These are phyloP conservation scores for Frankliniella intonsa DNA, from an alignment of 2,888 invertebrate genomes.

Conservation along the genomic window DNA sequence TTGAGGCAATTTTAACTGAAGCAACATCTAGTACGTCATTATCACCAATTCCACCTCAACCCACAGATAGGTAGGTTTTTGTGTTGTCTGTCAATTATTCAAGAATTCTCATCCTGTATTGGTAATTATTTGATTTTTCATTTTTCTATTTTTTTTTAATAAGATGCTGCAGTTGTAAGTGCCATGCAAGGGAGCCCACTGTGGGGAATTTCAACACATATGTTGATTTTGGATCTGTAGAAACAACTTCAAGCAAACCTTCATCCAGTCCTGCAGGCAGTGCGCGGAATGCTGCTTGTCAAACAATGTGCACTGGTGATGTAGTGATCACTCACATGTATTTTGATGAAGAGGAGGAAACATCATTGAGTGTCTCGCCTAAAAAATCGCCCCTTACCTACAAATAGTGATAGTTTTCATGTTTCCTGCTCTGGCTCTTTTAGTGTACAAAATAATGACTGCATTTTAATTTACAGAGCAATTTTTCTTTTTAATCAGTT, in stretches of 20 bases:
- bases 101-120: background rate
- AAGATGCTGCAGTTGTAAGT: slow-evolving; percentile 36
- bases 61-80: background rate
- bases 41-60: background rate
- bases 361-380: slow-evolving; percentile 52
- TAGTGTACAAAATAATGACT: background rate
- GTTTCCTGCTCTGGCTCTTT: too few relatives aligned
- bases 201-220: background rate
- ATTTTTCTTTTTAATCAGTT: background rate
- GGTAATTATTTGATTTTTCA: background rate
- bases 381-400: slow-evolving; percentile 41
- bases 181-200: slow-evolving; percentile 32
- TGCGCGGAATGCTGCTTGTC: slow-evolving; percentile 58
- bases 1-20: slow-evolving; percentile 78
- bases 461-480: background rate
- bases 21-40: slow-evolving; percentile 53
- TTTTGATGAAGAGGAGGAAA: slow-evolving; percentile 56
- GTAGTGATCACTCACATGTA: slow-evolving; percentile 84
- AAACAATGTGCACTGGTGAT: slow-evolving; percentile 87
- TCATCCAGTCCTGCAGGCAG: background rate
- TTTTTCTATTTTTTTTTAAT: background rate
- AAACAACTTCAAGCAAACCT: background rate
- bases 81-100: background rate
- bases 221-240: background rate
- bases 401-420: too few relatives aligned